Evolutionary conservation across 2,113 vertebrate species (phyloP), one percentile per base, ranked within the genome.

Genomic region (Tupaia tana): DNA sequence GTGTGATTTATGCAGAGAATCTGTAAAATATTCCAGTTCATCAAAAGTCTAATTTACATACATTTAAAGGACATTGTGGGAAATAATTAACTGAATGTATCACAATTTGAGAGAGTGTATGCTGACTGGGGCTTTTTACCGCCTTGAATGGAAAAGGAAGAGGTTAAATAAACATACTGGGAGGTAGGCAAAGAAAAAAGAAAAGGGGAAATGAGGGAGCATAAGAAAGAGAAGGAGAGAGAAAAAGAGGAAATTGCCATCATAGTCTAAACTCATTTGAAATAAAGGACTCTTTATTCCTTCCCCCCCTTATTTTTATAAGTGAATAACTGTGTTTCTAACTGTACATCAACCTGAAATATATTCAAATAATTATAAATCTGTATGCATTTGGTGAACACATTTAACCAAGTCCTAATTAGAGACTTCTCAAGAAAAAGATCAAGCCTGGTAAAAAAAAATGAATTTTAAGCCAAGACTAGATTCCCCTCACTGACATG

Each of bases 41-140:
- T 98, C 97, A 98, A 96, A 98, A 98, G 88, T 93, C 69, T 97
- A 95, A 98, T 98, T 98, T 98, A 90, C 97, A 98, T 98, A 89
- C 27, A 97, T 97, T 98, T 98, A 97, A 96, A 95, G 91, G 95
- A 97, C 88, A 97, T 89, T 97, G 93, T 96, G 91, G 92, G 91
- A 90, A 93, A 93, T 98, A 97, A 98, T 98, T 97, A 98, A 97
- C 56, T 15, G 85, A 97, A 98, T 70, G 11, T 73, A 97, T 96
- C 25, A 9, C 93, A 97, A 97, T 98, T 98, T 43, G 86, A 96
- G 77, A 97, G 90, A 81, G 29, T 70, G 79, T 98, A 97, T 93
- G 93, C 96, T 98, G 96, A 97, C 89, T 98, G 77, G 88, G 91
- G 92, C 89, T 11, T 97, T 97, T 97, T 84, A 91, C 52, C 97